Percentiles rank a stretch among this genome's conserved stretches.
phyloP scores from a whole-genome alignment of 53 echinoderm and acorn worm species.

The Zoroaster sp. region DNA sequence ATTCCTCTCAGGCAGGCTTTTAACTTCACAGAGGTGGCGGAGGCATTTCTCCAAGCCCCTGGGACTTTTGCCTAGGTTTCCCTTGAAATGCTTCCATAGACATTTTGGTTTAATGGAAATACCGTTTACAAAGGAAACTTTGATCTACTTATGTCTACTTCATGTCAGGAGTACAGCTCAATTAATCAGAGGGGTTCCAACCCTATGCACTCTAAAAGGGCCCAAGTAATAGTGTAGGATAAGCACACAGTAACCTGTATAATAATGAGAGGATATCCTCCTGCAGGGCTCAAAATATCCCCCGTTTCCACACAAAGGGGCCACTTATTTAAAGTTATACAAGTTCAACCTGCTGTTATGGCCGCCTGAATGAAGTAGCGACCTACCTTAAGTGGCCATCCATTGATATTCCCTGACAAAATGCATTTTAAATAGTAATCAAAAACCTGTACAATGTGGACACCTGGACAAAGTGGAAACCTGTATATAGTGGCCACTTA shows the following conservation, averaged over 20 bases:
- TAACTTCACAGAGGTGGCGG: no score
- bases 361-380: background rate
- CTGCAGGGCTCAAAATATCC: background rate
- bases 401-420: background rate
- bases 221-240: no score
- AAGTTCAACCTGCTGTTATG: background rate
- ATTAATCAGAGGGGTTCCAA: background rate
- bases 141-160: background rate
- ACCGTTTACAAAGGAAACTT: background rate
- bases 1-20: no score
- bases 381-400: background rate
- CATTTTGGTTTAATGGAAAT: background rate
- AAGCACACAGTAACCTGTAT: no score
- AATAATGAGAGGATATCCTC: no score
- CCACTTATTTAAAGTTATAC: background rate
- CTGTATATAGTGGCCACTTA: no score
- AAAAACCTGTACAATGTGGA: background rate
- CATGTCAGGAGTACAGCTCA: background rate
- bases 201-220: no score
- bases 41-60: no score
- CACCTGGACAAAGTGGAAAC: no score
- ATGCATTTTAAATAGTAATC: background rate
- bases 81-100: background rate
- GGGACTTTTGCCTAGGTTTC: background rate
- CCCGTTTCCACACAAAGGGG: background rate